Conservation (phyloP, 2,888 invertebrate genomes). For the Ceratothoa steindachneri region DNA sequence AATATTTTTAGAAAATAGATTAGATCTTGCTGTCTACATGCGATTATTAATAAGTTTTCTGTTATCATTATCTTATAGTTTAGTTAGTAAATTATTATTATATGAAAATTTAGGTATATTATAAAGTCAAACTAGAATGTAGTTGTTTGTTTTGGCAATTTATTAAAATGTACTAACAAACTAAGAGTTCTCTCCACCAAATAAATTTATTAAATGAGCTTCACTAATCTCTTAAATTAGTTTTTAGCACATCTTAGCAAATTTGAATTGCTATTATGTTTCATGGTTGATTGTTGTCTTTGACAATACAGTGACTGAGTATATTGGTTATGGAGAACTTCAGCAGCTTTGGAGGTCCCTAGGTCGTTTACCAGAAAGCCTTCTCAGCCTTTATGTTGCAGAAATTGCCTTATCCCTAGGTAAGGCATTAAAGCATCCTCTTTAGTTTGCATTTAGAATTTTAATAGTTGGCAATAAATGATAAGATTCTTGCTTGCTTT, state of each 20-base stretch:
- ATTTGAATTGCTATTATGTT: neutral
- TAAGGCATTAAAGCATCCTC: slow-evolving; percentile 57
- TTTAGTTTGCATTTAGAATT: too few relatives aligned
- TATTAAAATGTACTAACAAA: too few relatives aligned
- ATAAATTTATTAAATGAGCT: neutral
- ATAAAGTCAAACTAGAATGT: too few relatives aligned
- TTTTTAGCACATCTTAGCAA: neutral
- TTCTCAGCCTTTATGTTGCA: slow-evolving; percentile 77
- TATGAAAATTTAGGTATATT: too few relatives aligned
- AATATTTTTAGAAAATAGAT: too few relatives aligned
- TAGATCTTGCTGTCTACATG: too few relatives aligned
- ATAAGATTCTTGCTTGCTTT: too few relatives aligned
- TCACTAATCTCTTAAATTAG: neutral
- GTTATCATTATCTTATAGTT: too few relatives aligned
- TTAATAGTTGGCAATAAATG: too few relatives aligned
- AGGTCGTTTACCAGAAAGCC: slow-evolving; percentile 68
- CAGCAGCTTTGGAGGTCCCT: slow-evolving; percentile 69
- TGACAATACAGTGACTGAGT: slow-evolving; percentile 70
- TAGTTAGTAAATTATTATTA: too few relatives aligned
- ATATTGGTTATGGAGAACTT: slow-evolving; percentile 78
- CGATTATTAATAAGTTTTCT: too few relatives aligned
- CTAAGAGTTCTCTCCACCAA: neutral
- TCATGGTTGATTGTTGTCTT: neutral
- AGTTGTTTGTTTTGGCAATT: too few relatives aligned
- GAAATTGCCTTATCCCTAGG: slow-evolving; percentile 84